Percentiles rank a stretch among this genome's conserved stretches.
phyloP scores from a whole-genome alignment of 1,140 invertebrate genomes.

The Drusus annulatus region DNA sequence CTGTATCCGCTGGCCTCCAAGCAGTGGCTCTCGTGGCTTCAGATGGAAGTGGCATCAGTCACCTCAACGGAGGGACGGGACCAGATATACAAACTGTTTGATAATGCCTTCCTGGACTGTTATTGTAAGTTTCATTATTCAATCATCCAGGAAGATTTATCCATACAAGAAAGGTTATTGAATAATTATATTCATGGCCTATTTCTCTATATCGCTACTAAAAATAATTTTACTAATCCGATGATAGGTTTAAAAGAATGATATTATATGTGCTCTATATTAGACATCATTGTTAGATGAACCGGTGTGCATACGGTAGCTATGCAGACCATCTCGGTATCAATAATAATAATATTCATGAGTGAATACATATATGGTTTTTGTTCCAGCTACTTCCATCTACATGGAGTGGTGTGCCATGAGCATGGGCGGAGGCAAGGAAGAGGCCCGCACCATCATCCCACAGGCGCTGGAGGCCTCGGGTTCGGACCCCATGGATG shows the following conservation, averaged over 20 bases:
- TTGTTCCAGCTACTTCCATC: constrained; percentile 45
- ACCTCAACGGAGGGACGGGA: constrained; percentile 40
- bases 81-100: constrained; percentile 48
- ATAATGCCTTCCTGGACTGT: constrained; percentile 53
- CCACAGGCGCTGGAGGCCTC: constrained; percentile 46
- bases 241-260: too few relatives aligned
- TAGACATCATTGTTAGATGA: too few relatives aligned
- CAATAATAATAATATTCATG: too few relatives aligned
- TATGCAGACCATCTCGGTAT: too few relatives aligned
- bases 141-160: too few relatives aligned
- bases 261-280: too few relatives aligned
- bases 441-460: constrained; percentile 42
- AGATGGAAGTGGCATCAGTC: constrained; percentile 47
- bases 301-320: too few relatives aligned
- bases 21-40: constrained; percentile 50
- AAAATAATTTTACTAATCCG: too few relatives aligned
- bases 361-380: neutral
- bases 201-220: too few relatives aligned
- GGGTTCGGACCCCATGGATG: constrained; percentile 55
- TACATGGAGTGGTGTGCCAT: constrained; percentile 55
- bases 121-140: constrained; percentile 44
- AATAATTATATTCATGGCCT: too few relatives aligned
- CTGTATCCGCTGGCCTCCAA: constrained; percentile 50
- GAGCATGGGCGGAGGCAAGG: constrained; percentile 51
- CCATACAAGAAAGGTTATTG: too few relatives aligned